These are phyloP conservation scores for Falco peregrinus DNA, from an alignment of 2,797 vertebrate genomes.

Conservation along the genomic window DNA sequence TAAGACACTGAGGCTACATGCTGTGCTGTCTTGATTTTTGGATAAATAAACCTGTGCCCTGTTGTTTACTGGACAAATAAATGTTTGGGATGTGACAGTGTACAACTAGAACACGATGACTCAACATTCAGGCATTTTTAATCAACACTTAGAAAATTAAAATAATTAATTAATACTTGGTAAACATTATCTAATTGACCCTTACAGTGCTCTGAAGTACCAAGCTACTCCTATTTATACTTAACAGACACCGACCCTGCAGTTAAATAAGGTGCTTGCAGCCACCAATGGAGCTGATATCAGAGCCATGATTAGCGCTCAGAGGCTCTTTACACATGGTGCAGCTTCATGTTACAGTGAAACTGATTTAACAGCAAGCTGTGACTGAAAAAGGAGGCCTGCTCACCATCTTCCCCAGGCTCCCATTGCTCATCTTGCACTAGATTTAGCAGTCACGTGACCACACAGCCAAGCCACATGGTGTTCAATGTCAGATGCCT, in stretches of 20 bases:
- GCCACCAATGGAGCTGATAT: background rate
- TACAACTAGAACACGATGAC: background rate
- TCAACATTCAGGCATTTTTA: background rate
- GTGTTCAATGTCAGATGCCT: accelerated
- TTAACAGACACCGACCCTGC: background rate
- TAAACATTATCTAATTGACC: slow-evolving; percentile 29
- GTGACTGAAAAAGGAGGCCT: background rate
- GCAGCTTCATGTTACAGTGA: background rate
- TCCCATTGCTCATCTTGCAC: background rate
- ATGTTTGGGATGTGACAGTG: background rate
- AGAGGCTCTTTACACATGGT: background rate
- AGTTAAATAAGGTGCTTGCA: background rate
- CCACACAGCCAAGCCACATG: background rate
- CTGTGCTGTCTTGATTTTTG: background rate
- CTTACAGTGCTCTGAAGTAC: background rate
- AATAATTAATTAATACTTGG: background rate
- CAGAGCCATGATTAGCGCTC: background rate
- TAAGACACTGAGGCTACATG: background rate
- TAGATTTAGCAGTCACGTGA: background rate
- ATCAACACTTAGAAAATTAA: background rate
- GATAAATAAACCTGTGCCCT: background rate
- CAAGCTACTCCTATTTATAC: background rate
- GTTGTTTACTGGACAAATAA: background rate
- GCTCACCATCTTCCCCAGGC: background rate
- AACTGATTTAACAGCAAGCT: background rate